Conservation (phyloP, 2,797 vertebrate genomes). For the Remorina albescens region DNA sequence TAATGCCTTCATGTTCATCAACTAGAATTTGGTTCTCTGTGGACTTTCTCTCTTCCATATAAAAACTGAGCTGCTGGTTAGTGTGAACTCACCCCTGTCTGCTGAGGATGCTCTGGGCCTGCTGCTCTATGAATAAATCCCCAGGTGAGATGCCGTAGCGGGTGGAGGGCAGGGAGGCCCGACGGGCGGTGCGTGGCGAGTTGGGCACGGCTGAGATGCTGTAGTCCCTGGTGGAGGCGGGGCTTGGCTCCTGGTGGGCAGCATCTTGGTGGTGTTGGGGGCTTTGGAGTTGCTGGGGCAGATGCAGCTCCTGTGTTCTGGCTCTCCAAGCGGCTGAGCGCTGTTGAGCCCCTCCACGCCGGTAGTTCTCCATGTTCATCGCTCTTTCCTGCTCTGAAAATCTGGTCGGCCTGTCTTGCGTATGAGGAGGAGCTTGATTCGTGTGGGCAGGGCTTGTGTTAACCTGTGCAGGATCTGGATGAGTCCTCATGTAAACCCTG, state of each 20-base stretch:
- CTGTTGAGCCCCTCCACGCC: constrained; percentile 71
- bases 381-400: constrained; percentile 80
- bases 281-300: constrained; percentile 50
- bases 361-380: constrained; percentile 88
- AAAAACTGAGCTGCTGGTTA: background rate
- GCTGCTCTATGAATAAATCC: constrained; percentile 88
- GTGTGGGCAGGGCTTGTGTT: constrained; percentile 43
- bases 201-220: constrained; percentile 85
- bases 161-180: constrained; percentile 86
- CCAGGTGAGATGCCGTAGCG: constrained; percentile 90
- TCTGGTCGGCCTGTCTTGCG: constrained; percentile 73
- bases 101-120: constrained; percentile 88
- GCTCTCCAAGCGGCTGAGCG: constrained; percentile 39
- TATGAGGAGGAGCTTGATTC: constrained; percentile 51
- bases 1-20: background rate
- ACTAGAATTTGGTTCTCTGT: background rate
- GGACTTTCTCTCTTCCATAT: background rate
- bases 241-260: constrained; percentile 70
- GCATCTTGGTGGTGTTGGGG: constrained; percentile 47
- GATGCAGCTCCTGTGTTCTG: constrained; percentile 64
- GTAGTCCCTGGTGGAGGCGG: constrained; percentile 80
- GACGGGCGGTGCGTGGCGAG: constrained; percentile 86
- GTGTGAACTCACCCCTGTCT: constrained; percentile 90
- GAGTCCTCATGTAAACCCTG: constrained; percentile 82
- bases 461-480: constrained; percentile 59